phyloP scores from a whole-genome alignment of 2,797 vertebrate genomes.

The Pelobates cultripes region DNA sequence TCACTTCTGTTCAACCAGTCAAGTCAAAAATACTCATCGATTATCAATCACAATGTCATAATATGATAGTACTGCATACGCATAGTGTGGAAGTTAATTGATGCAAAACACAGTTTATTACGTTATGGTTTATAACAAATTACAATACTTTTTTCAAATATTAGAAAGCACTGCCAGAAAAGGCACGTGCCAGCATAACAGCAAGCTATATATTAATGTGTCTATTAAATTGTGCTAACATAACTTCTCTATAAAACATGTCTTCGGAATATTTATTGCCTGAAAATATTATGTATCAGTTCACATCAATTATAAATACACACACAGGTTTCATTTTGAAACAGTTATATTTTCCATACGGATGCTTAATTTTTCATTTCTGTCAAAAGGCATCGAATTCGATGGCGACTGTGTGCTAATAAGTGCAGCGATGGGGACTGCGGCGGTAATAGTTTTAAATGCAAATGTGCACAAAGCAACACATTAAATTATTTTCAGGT shows the following conservation, averaged over 20 bases:
- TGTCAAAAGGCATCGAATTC: slow-evolving; percentile 26
- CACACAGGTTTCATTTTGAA: slow-evolving; percentile 24
- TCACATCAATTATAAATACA: slow-evolving; percentile 42
- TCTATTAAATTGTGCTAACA: slow-evolving; percentile 44
- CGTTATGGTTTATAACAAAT: not conserved
- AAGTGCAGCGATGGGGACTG: not conserved
- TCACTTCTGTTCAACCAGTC: too few relatives aligned
- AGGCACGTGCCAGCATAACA: slow-evolving; percentile 5
- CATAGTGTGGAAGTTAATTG: not conserved
- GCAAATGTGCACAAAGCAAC: not conserved
- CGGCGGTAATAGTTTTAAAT: slow-evolving; percentile 13
- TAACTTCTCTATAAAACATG: slow-evolving; percentile 42
- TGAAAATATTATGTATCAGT: slow-evolving; percentile 49
- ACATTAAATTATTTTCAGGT: not conserved
- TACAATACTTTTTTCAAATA: slow-evolving; percentile 8
- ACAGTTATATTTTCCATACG: slow-evolving; percentile 23
- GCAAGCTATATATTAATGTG: slow-evolving; percentile 33
- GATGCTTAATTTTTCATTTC: slow-evolving; percentile 23
- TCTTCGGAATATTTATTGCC: slow-evolving; percentile 38
- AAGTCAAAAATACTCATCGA: too few relatives aligned
- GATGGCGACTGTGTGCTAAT: slow-evolving; percentile 7
- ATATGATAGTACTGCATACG: too few relatives aligned
- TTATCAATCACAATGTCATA: too few relatives aligned
- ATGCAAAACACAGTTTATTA: not conserved
- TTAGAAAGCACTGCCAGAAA: slow-evolving; percentile 14